Evolutionary conservation across 2,797 vertebrate species (phyloP).

Genomic region (Poecilia gillii): DNA sequence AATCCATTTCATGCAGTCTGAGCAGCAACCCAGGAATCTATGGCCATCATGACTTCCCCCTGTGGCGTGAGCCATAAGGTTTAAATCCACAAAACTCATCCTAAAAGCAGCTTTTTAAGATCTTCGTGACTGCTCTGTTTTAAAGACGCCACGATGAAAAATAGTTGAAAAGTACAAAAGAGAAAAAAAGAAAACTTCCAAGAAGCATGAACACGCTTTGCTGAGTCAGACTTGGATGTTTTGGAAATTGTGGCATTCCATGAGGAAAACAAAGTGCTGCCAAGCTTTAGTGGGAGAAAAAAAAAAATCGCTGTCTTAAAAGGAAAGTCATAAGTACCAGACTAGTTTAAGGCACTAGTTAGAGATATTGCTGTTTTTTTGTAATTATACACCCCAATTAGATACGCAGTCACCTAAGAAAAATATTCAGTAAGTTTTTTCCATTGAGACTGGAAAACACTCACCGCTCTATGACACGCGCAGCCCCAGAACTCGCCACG

Average conservation of each 20-base stretch:
- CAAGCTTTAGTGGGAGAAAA: slow-evolving; percentile 46
- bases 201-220: slow-evolving; percentile 44
- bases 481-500: slow-evolving; percentile 28
- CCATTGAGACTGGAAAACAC: slow-evolving; percentile 13
- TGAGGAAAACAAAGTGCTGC: slow-evolving; percentile 57
- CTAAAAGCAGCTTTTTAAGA: background rate
- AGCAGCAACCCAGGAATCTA: slow-evolving; percentile 24
- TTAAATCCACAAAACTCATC: background rate
- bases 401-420: background rate
- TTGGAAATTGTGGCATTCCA: slow-evolving; percentile 72
- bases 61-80: background rate
- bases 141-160: background rate
- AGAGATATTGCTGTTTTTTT: background rate
- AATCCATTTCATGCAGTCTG: slow-evolving; percentile 24
- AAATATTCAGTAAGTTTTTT: background rate
- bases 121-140: background rate
- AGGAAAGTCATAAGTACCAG: background rate
- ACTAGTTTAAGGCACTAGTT: slow-evolving; percentile 2
- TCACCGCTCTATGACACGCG: slow-evolving; percentile 49
- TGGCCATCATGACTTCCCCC: slow-evolving; percentile 29
- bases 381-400: background rate
- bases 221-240: slow-evolving; percentile 69
- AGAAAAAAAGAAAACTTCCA: background rate
- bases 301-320: slow-evolving; percentile 16
- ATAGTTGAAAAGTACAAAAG: background rate